Evolutionary conservation across 2,888 invertebrate genomes (phyloP), one percentile per base, ranked within the genome.

Genomic region (Ophioninae sp.): DNA sequence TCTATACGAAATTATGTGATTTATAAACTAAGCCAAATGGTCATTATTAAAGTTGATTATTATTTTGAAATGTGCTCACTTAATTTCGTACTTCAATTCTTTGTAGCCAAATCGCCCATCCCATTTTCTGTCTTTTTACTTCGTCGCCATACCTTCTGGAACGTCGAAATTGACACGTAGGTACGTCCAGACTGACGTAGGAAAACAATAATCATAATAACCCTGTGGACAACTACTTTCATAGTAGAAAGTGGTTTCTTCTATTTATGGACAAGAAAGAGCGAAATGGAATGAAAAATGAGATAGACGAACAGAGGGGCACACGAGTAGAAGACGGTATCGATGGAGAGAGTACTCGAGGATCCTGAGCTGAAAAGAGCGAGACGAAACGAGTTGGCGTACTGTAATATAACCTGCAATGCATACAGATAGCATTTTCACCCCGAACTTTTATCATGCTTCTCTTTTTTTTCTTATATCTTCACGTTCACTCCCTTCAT

Each of bases 151-250:
- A 86, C 88, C 89, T 87, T 86, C 81, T 87, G 90, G 89, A 88
- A 81, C 71, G 79, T 76, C 64, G 72, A 72, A 76, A 79, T 76
- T 20, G 72, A 73, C 73, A 83, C 65, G n/a, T 67, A 77, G 74
- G 73, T 68, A 67, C 80, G 73, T 56, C 78, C 30, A 30, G 30
- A 75, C 84, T 78, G 87, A 88, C 88, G 87, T 89, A 90, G 90
- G 90, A 90, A 91, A 91, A 90, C 91, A 90, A 91, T 90, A 91
- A 91, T 91, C 91, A 91, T 86, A 84, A 87, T 90, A 90, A 89
- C 86, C 85, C 85, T 73, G 64, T 74, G 77, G 73, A 77, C 76
- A 69, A 67, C 69, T 51, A 51, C 51, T 51, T 51, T 10, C 51
- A 51, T 51, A 10, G 51, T 51, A 17, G 10, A 51, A 51, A 17